Conservation (phyloP, 2,113 vertebrate genomes). For the Vireo altiloquus region DNA sequence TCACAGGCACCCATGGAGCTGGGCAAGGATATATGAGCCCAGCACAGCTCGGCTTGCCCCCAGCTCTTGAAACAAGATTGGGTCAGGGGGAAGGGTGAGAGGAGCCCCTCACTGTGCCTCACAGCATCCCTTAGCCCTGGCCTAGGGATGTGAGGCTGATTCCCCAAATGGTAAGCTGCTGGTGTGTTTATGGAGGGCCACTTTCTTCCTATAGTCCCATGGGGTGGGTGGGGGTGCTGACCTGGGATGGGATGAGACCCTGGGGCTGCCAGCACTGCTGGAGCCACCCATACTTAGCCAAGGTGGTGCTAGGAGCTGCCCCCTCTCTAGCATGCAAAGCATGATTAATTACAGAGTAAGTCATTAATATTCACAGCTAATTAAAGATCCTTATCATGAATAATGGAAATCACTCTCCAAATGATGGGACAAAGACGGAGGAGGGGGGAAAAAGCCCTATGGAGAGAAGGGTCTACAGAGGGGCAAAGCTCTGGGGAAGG, state of each 20-base stretch:
- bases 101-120: background rate
- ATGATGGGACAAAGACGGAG: constrained; percentile 16
- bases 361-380: constrained; percentile 72
- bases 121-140: background rate
- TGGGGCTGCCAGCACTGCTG: background rate
- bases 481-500: background rate
- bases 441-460: background rate
- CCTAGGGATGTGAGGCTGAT: background rate
- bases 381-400: constrained; percentile 69
- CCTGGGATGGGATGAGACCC: background rate
- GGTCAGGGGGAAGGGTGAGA: background rate
- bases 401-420: constrained; percentile 48
- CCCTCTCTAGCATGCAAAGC: constrained; percentile 14
- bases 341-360: constrained; percentile 67
- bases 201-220: accelerated
- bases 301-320: background rate
- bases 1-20: background rate
- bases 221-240: background rate
- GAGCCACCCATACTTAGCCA: background rate
- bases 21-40: background rate
- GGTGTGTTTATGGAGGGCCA: background rate
- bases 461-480: background rate
- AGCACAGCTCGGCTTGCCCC: background rate
- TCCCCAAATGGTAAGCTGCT: background rate
- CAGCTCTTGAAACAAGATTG: background rate